These are phyloP conservation scores for Octodonta nipae DNA, from an alignment of 2,888 invertebrate species.

Conservation along the genomic window DNA sequence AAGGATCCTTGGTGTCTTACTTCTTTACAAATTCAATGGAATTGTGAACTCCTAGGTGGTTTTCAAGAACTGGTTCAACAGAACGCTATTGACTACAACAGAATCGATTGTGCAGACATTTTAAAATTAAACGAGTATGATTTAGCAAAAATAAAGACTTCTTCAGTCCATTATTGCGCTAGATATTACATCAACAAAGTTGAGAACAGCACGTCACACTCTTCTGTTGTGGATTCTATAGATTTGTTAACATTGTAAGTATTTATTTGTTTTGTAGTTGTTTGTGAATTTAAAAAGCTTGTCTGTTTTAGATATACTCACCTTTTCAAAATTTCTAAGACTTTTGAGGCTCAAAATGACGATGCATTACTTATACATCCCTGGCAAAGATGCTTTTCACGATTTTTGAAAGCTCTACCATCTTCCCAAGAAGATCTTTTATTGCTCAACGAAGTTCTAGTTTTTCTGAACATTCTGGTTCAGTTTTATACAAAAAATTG, in stretches of 20 bases:
- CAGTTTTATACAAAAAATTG: constrained; percentile 24
- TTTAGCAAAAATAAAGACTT: constrained; percentile 38
- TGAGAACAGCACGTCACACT: constrained; percentile 51
- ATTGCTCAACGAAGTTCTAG: constrained; percentile 41
- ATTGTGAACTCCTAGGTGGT: constrained; percentile 32
- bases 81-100: constrained; percentile 18
- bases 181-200: constrained; percentile 42
- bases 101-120: constrained; percentile 22
- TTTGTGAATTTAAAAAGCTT: constrained; percentile 1
- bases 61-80: constrained; percentile 28
- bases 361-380: constrained; percentile 36
- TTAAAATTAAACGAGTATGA: constrained; percentile 34
- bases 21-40: constrained; percentile 36
- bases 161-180: constrained; percentile 41
- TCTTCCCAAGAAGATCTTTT: constrained; percentile 49
- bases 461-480: constrained; percentile 23
- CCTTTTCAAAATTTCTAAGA: constrained; percentile 15
- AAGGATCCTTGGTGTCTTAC: constrained; percentile 29
- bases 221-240: constrained; percentile 42
- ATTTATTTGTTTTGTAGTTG: constrained; percentile 4
- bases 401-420: constrained; percentile 51
- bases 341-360: constrained; percentile 7
- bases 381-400: constrained; percentile 48
- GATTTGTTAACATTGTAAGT: constrained; percentile 44
- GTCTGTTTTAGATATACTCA: constrained; percentile 19